Evolutionary conservation across 1,140 invertebrate genomes (phyloP), one percentile per base, ranked within the genome.

Genomic region (Paracyclopina nana): DNA sequence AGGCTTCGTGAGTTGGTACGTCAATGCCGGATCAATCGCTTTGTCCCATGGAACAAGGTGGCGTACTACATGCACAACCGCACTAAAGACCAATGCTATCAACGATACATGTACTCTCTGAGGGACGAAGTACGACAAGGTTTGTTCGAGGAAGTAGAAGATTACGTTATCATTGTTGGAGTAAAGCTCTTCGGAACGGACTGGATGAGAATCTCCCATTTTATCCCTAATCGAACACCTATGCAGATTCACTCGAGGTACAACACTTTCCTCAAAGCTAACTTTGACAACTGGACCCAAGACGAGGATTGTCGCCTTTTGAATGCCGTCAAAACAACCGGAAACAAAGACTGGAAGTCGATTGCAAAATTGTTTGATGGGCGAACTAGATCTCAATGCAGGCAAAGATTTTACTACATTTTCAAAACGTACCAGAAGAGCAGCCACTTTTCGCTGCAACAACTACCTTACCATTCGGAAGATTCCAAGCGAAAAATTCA

Each of bases 31-130:
- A 2, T 38, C 8, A 38, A 38, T 20, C 14, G 20, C 20, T 38
- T 38, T 20, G 20, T 38, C 8, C 34, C 34, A 16, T 38, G 34
- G 34, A 38, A n/a, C 34, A 38, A 38, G 20, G 34, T 38, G 34
- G 34, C 34, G 5, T 38, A 38, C 34, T 38, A 38, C 20, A 38
- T 38, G 34, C n/a, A 38, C 4, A 20, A 20, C 14, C 3, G 9
- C 14, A 38, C 34, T 20, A 38, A 38, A 38, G 34, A 38, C 8
- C 34, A 38, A 38, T 38, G 34, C 34, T 38, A 38, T 8, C 34
- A 38, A 38, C 34, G 34, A 4, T 38, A 38, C 8, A 3, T 38
- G 3, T 4, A 16, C 9, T 38, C 34, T 2, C 20, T 38, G 20
- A 38, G n/a, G 8, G 34, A 38, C 4, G 34, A 20, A 3, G n/a